Conservation (phyloP, 2,888 invertebrate genomes). For the Cephus runcator region DNA sequence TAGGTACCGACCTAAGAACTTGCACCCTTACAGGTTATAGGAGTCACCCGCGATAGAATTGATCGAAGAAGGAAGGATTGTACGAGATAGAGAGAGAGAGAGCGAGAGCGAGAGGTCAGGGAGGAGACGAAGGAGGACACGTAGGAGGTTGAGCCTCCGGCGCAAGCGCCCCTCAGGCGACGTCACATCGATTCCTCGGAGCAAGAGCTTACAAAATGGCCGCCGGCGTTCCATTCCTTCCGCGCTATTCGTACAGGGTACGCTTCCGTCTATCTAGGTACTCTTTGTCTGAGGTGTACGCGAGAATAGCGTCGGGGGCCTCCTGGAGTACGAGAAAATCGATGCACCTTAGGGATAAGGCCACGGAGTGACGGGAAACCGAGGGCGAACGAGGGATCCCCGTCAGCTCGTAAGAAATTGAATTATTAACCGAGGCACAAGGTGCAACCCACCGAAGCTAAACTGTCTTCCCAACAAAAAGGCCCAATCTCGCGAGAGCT, state of each 20-base stretch:
- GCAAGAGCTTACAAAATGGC: slow-evolving; percentile 67
- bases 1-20: background rate
- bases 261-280: slow-evolving; percentile 55
- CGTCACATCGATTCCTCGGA: slow-evolving; percentile 65
- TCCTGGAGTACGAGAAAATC: slow-evolving; percentile 54
- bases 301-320: slow-evolving; percentile 33
- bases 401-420: slow-evolving; percentile 58
- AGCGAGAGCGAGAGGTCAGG: slow-evolving; percentile 7
- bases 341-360: slow-evolving; percentile 58
- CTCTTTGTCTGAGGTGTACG: slow-evolving; percentile 56
- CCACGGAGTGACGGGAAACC: slow-evolving; percentile 11
- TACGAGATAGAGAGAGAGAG: background rate
- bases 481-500: slow-evolving; percentile 31
- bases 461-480: slow-evolving; percentile 46
- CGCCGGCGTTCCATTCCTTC: slow-evolving; percentile 62
- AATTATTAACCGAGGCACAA: slow-evolving; percentile 64
- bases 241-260: slow-evolving; percentile 46
- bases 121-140: slow-evolving; percentile 44
- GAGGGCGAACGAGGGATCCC: slow-evolving; percentile 33
- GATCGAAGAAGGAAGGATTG: slow-evolving; percentile 52
- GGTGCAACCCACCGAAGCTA: slow-evolving; percentile 55
- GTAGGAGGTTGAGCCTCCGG: slow-evolving; percentile 54
- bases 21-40: background rate
- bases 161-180: slow-evolving; percentile 66
- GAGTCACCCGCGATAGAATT: slow-evolving; percentile 39